A percentile compares a stretch with the other conserved stretches of the same genome.
Conservation (phyloP, 2,797 vertebrate species). For the Acanthiza pusilla region DNA sequence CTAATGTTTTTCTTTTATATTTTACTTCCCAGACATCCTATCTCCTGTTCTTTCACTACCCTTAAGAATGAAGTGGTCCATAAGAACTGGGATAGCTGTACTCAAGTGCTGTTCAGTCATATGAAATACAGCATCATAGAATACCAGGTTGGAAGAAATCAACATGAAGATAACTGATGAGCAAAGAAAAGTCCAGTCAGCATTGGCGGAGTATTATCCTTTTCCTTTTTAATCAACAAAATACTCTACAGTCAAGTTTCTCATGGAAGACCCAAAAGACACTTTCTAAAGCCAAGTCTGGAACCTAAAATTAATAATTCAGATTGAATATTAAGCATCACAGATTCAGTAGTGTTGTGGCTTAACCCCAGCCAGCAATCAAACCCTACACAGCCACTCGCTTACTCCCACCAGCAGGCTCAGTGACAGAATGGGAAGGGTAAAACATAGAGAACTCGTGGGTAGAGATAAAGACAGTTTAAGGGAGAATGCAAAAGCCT, state of each 20-base stretch:
- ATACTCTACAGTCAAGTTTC: background rate
- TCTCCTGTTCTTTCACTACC: background rate
- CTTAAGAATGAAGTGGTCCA: background rate
- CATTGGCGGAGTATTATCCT: background rate
- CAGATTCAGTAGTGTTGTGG: rapidly evolving
- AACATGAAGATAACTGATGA: background rate
- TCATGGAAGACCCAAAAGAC: background rate
- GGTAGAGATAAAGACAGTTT: background rate
- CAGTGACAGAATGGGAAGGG: background rate
- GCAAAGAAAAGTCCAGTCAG: background rate
- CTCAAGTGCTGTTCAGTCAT: background rate
- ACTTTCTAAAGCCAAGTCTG: background rate
- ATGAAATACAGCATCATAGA: background rate
- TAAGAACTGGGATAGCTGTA: background rate
- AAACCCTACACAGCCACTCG: rapidly evolving
- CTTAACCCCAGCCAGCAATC: background rate
- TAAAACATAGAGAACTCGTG: background rate
- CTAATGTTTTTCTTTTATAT: background rate
- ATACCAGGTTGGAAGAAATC: background rate
- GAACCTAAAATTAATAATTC: background rate
- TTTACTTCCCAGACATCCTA: background rate
- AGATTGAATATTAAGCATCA: background rate
- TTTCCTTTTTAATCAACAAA: background rate
- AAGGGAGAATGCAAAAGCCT: background rate
- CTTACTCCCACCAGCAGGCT: background rate